Base-by-base conservation (phyloP, 2,888 invertebrate species). In the Pelosia muscerda region DNA sequence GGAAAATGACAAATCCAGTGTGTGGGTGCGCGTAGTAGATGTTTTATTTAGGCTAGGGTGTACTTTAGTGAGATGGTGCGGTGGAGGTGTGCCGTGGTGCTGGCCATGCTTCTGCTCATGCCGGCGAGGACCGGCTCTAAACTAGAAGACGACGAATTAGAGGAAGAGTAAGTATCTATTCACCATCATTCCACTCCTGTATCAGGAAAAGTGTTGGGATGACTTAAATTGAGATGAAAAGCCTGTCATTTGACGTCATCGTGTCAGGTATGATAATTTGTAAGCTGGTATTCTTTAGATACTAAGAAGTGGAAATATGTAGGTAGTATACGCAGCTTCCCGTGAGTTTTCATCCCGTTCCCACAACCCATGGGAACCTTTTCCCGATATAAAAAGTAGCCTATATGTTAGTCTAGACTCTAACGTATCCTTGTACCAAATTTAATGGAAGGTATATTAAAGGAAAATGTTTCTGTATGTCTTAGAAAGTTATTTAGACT, bases 1-100 rank as follows among this genome's bases (percentile, higher is more conserved):
- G 71, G 76, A 93, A 90, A 90, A 94, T 94, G 94, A 88, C 84
- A 93, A 93, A 93, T 91, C 82, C 83, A 86, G 84, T 79, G 92
- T 90, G 88, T 86, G 74, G 67, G 75, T 74, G 79, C 74, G 83
- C 81, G 75, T 86, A 87, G 81, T 82, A 77, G 69, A 70, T 74
- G 68, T 72, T 73, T 65, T 72, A 61, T 71, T 78, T 84, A 76
- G 72, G 72, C 72, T 76, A 69, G 65, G 69, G 66, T 73, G 71
- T 74, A 73, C 71, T 66, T 66, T 69, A 76, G 78, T 88, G 87
- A 85, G 77, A 94, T 93, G 94, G 86, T 93, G 67, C 87, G 89
- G 83, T 93, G 93, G 93, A 87, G 91, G 88, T 86, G 77, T 69
- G 88, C 87, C 77, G 72, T 94, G 68, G 79, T 91, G 69, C 78